Conservation (phyloP, 2,888 invertebrate species). For the Dynastes grantii region DNA sequence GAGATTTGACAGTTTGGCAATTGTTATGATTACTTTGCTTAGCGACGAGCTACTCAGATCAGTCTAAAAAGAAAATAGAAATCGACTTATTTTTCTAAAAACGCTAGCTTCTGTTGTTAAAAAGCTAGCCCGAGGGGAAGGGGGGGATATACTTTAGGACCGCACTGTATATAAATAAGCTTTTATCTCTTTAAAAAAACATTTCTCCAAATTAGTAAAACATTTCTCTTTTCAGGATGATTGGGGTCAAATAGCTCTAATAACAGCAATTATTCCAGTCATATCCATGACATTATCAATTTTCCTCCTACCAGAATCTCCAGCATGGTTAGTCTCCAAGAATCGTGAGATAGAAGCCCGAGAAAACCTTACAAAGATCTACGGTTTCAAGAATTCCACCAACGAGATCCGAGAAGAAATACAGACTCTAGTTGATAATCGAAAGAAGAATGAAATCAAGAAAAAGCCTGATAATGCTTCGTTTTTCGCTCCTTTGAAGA, state of each 20-base stretch:
- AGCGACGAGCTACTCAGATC: too few species aligned
- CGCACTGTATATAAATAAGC: too few species aligned
- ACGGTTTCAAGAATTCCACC: slow-evolving; percentile 64
- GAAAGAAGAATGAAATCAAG: slow-evolving; percentile 54
- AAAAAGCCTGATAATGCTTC: slow-evolving; percentile 20
- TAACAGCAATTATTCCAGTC: slow-evolving; percentile 70
- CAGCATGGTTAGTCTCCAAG: slow-evolving; percentile 72
- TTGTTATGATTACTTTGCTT: too few species aligned
- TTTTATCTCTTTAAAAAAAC: too few species aligned
- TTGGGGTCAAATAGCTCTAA: slow-evolving; percentile 70
- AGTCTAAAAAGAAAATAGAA: too few species aligned
- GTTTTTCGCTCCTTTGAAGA: slow-evolving; percentile 55
- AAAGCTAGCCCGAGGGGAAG: too few species aligned
- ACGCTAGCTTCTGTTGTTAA: too few species aligned
- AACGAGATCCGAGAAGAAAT: slow-evolving; percentile 62
- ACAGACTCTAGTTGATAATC: slow-evolving; percentile 60
- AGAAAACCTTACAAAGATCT: slow-evolving; percentile 68
- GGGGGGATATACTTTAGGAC: too few species aligned
- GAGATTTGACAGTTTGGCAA: too few species aligned
- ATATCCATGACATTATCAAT: slow-evolving; percentile 67
- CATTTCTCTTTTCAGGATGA: slow-evolving; percentile 64
- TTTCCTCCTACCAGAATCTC: slow-evolving; percentile 73
- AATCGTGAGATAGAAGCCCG: slow-evolving; percentile 71
- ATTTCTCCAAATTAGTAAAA: too few species aligned
- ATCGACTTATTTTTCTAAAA: too few species aligned